Conservation (phyloP, 2,797 vertebrate species). For the Pteronotus mesoamericanus region DNA sequence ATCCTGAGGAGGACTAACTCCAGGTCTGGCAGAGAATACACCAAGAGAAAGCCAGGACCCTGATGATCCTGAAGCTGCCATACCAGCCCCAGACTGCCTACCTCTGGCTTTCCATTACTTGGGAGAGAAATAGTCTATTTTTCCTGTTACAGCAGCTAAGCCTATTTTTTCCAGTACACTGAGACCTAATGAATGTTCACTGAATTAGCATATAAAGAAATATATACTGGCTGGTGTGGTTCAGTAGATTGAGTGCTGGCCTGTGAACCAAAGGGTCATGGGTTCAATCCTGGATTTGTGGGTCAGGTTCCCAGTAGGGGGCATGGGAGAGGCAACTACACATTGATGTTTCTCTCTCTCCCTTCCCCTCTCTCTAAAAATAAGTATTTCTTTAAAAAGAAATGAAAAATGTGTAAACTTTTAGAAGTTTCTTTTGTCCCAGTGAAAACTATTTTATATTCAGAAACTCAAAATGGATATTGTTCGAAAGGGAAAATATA, state of each 20-base stretch:
- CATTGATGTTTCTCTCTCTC: too few relatives aligned
- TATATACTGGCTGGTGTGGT: too few relatives aligned
- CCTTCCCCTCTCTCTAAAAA: too few relatives aligned
- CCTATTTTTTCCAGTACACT: background rate
- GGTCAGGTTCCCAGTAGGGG: too few relatives aligned
- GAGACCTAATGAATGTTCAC: background rate
- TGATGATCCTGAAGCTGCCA: background rate
- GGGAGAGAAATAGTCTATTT: background rate
- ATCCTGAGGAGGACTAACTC: background rate
- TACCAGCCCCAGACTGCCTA: background rate
- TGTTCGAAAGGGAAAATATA: slow-evolving; percentile 54
- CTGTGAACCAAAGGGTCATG: too few relatives aligned
- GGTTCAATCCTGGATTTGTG: too few relatives aligned
- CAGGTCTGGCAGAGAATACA: background rate
- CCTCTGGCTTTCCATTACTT: background rate
- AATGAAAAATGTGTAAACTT: slow-evolving; percentile 20
- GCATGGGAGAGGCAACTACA: too few relatives aligned
- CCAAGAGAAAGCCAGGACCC: background rate
- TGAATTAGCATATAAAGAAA: background rate
- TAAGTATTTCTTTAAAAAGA: too few relatives aligned
- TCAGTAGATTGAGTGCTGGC: too few relatives aligned
- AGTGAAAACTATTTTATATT: slow-evolving; percentile 45
- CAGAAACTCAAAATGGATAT: slow-evolving; percentile 42
- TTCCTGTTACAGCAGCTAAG: background rate
- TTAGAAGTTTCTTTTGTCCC: slow-evolving; percentile 19